Percentiles rank a stretch among this genome's conserved stretches.
phyloP scores from a whole-genome alignment of 37 sponge, comb jelly and placozoan species.

The Hexactinellida sp. region DNA sequence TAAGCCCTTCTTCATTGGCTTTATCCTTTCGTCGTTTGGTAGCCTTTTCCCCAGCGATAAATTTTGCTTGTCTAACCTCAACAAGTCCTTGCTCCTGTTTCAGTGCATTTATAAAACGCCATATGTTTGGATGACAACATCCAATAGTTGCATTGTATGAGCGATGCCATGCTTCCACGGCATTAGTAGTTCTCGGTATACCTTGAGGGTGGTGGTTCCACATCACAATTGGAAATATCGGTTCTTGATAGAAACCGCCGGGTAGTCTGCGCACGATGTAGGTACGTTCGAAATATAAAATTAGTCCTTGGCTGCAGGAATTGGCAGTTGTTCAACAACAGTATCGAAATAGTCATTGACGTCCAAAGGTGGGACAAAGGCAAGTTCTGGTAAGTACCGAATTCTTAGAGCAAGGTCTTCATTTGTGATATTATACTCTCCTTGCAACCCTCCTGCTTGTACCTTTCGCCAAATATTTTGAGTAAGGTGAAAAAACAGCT shows the following conservation, averaged over 20 bases:
- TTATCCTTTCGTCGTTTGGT: not conserved
- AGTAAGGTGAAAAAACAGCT: slow-evolving; percentile 1
- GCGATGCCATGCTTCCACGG: slow-evolving; percentile 11
- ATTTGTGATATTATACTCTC: not conserved
- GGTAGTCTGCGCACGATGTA: not conserved
- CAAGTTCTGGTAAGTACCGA: not conserved
- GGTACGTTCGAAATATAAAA: slow-evolving; percentile 6
- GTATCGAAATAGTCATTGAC: not conserved
- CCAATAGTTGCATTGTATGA: slow-evolving; percentile 8
- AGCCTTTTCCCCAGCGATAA: not conserved
- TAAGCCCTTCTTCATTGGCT: slow-evolving; percentile 1
- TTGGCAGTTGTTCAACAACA: not conserved
- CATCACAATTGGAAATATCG: slow-evolving; percentile 4
- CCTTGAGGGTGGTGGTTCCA: not conserved
- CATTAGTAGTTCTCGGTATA: not conserved
- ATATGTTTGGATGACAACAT: slow-evolving; percentile 2
- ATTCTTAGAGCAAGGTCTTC: not conserved
- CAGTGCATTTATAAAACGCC: slow-evolving; percentile 14
- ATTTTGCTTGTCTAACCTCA: not conserved
- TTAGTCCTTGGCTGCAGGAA: not conserved
- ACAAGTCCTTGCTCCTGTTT: slow-evolving; percentile 8
- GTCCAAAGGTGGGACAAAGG: not conserved
- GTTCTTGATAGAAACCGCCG: not conserved
- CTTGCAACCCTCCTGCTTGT: slow-evolving; percentile 10
- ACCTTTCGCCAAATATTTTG: slow-evolving; percentile 11